phyloP scores from a whole-genome alignment of 2,888 invertebrate genomes.

The Leucophenga maculata region DNA sequence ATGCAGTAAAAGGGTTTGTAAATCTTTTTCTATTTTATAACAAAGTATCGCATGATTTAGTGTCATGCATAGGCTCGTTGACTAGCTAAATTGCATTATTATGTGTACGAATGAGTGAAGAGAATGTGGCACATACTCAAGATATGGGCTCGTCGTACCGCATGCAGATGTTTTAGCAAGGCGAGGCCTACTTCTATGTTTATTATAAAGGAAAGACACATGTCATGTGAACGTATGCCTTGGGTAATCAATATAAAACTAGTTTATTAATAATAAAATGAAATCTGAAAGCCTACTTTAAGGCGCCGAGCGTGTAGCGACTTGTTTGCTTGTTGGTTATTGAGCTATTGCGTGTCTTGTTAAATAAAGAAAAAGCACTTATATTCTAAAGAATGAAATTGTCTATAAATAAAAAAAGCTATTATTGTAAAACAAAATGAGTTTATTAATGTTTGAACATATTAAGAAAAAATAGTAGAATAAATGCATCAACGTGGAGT shows the following conservation, averaged over 20 bases:
- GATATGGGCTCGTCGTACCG: too few species aligned
- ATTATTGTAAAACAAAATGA: constrained; percentile 12
- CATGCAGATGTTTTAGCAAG: too few species aligned
- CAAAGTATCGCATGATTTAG: constrained; percentile 5
- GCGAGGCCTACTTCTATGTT: not conserved
- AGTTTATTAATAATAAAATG: not conserved
- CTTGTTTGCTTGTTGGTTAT: not conserved
- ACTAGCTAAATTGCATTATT: constrained; percentile 12
- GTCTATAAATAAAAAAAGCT: constrained; percentile 12
- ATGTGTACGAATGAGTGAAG: not conserved
- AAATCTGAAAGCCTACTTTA: not conserved
- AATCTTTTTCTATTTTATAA: too few species aligned
- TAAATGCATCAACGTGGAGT: too few species aligned
- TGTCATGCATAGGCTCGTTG: not conserved
- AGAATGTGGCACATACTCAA: not conserved
- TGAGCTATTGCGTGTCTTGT: constrained; percentile 1
- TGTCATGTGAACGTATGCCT: not conserved
- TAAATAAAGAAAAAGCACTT: not conserved
- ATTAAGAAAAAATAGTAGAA: not conserved
- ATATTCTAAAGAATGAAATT: not conserved
- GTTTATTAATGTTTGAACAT: not conserved
- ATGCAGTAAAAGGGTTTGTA: too few species aligned
- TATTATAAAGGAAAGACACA: not conserved
- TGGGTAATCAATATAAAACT: not conserved
- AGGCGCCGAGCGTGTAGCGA: not conserved